phyloP scores from a whole-genome alignment of 2,113 vertebrate species.

The Numenius arquata region DNA sequence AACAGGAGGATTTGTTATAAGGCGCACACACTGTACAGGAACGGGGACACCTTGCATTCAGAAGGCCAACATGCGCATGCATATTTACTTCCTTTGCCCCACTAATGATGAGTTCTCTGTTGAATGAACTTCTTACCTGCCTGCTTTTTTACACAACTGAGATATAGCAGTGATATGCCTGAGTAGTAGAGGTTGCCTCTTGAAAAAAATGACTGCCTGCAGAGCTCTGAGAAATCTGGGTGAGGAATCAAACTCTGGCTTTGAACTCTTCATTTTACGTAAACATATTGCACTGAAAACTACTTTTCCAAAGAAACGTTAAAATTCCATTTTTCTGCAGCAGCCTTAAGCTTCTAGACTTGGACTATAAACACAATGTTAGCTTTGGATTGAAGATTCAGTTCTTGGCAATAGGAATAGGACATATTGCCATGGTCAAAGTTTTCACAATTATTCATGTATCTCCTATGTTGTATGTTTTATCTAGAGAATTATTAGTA shows the following conservation, averaged over 20 bases:
- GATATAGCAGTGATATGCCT: not conserved
- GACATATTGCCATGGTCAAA: not conserved
- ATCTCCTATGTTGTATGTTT: not conserved
- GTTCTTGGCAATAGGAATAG: not conserved
- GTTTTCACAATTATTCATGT: not conserved
- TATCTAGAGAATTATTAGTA: not conserved
- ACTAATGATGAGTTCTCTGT: not conserved
- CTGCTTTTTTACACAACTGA: not conserved
- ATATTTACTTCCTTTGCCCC: not conserved
- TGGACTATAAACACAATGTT: not conserved
- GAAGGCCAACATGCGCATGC: fast-evolving
- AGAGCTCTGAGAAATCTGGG: not conserved
- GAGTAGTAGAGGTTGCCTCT: not conserved
- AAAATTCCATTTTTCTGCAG: not conserved
- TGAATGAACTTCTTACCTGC: not conserved
- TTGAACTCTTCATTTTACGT: not conserved
- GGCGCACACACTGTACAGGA: not conserved
- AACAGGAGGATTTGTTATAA: not conserved
- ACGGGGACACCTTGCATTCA: not conserved
- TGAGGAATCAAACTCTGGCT: not conserved
- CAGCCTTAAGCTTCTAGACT: not conserved
- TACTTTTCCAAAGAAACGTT: not conserved
- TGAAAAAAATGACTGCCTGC: not conserved
- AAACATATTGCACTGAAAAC: not conserved
- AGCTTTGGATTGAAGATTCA: not conserved